These are phyloP conservation scores for Callipepla californica DNA, from an alignment of 2,113 vertebrate species.

Conservation along the genomic window DNA sequence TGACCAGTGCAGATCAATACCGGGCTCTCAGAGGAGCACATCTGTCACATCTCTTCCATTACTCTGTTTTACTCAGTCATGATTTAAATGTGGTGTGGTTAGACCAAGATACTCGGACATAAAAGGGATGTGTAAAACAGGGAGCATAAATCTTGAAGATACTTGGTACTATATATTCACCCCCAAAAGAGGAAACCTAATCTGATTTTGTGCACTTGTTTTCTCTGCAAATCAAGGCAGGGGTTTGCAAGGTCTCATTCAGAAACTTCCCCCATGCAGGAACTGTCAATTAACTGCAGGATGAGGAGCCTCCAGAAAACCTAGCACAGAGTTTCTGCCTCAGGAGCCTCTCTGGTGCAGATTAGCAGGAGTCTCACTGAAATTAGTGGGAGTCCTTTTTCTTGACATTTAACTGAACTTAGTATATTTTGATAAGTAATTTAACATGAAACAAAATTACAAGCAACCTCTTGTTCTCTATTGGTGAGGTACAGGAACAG, in stretches of 20 bases:
- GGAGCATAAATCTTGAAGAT: not conserved
- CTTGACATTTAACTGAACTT: not conserved
- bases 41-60: not conserved
- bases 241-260: not conserved
- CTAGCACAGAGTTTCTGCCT: not conserved
- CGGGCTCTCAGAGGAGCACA: not conserved
- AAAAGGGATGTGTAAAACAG: not conserved
- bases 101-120: not conserved
- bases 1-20: not conserved
- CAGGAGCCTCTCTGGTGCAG: not conserved
- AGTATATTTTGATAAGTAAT: constrained; percentile 13
- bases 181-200: not conserved
- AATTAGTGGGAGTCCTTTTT: not conserved
- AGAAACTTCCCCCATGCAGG: not conserved
- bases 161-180: not conserved
- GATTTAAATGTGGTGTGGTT: not conserved
- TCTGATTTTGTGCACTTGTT: not conserved
- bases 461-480: not conserved
- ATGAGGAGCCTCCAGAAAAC: not conserved
- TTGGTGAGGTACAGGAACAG: no score
- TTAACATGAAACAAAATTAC: constrained; percentile 1
- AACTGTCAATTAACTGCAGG: not conserved
- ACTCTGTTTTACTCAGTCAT: not conserved
- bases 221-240: not conserved
- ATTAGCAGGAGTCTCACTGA: not conserved